Percentiles rank a stretch among this genome's conserved stretches.
phyloP scores from a whole-genome alignment of 2,888 invertebrate species.

The Caenorhabditis uteleia region DNA sequence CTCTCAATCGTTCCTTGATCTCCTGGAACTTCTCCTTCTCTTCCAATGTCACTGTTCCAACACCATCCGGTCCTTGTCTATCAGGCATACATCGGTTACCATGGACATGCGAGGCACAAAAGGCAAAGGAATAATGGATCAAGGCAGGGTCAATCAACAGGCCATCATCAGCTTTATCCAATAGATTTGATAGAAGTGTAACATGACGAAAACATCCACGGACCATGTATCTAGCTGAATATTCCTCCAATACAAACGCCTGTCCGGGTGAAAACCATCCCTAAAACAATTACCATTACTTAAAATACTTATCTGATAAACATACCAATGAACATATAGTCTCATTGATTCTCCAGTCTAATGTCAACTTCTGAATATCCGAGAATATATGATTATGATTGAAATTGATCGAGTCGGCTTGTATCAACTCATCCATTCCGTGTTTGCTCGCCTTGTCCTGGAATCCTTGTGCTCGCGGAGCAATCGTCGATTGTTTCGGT shows the following conservation, averaged over 20 bases:
- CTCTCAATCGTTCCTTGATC: slow-evolving; percentile 90
- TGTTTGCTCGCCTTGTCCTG: slow-evolving; percentile 91
- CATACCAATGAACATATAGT: slow-evolving; percentile 95
- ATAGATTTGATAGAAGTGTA: slow-evolving; percentile 90
- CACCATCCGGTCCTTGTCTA: slow-evolving; percentile 78
- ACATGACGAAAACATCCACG: slow-evolving; percentile 90
- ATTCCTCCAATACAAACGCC: slow-evolving; percentile 95
- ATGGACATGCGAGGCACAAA: slow-evolving; percentile 98
- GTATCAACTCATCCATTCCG: slow-evolving; percentile 98
- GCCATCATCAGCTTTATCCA: slow-evolving; percentile 80
- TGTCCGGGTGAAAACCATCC: slow-evolving; percentile 99
- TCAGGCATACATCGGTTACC: slow-evolving; percentile 84
- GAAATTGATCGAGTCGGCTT: slow-evolving; percentile 96
- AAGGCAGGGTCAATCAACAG: slow-evolving; percentile 96
- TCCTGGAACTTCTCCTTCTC: slow-evolving; percentile 91
- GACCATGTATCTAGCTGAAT: slow-evolving; percentile 95
- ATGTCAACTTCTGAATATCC: slow-evolving; percentile 86
- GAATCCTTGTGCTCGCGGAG: slow-evolving; percentile 65
- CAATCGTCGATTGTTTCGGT: slow-evolving; percentile 73
- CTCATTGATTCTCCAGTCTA: slow-evolving; percentile 94
- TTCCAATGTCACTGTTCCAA: slow-evolving; percentile 96
- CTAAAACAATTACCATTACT: slow-evolving; percentile 72
- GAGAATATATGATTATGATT: slow-evolving; percentile 93
- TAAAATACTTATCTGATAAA: slow-evolving; percentile 36
- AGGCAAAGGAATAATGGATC: slow-evolving; percentile 98